Evolutionary conservation across 2,888 invertebrate genomes (phyloP), one percentile per base, ranked within the genome.

Genomic region (Amphipyra tragopoginis): DNA sequence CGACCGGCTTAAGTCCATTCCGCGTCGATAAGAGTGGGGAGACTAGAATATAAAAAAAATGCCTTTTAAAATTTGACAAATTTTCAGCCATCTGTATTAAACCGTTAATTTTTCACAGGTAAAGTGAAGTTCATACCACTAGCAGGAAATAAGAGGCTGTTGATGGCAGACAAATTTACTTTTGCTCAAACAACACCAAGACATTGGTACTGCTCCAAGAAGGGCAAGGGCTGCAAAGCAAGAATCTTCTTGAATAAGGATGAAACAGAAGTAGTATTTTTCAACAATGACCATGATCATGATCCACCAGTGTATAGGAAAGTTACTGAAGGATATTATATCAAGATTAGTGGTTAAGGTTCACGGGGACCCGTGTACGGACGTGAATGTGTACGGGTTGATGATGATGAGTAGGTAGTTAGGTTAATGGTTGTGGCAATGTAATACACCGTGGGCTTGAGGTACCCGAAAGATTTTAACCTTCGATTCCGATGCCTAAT

Each of bases 131-230:
- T 89, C 42, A 87, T 90, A 54, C 64, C 61, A 1, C 55, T 88
- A 6, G 14, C 61, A 0, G 75, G 72, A 0, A 84, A 74, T 11
- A 86, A 79, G 26, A 82, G 81, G 11, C 52, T 90, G 13, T 66
- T 90, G 7, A 89, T 90, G 90, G 81, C 80, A 0, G 76, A 83
- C n/a, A 77, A 79, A 0, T 90, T 82, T 50, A 89, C 90, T 0
- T 91, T 87, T 57, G 84, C 90, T 0, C 79, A 84, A 26, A 85
- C 80, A 0, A 69, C 78, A 0, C 77, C 74, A 0, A 66, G 82
- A 0, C 84, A 87, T 38, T 90, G 80, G 81, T 91, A 91, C 65
- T 90, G 91, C 51, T 90, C 90, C 0, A 87, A 88, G 60, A 88
- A 82, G 58, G 34, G 70, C 0, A 87, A 85, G 52, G 90, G 88